These are phyloP conservation scores for Hiodon alosoides DNA, from an alignment of 2,113 vertebrate species.

Conservation along the genomic window DNA sequence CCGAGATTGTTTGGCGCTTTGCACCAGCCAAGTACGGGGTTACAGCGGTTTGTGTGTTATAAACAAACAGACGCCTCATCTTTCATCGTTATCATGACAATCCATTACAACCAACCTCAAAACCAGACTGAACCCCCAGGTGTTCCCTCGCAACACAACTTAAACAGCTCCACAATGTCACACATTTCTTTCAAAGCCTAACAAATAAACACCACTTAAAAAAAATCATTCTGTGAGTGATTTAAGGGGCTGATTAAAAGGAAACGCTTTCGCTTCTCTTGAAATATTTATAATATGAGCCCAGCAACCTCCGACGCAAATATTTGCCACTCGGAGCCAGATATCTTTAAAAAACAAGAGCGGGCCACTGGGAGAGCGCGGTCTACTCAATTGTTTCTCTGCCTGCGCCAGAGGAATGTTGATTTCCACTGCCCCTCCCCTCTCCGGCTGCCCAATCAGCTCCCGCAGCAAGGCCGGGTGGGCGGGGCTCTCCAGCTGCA, in stretches of 20 bases:
- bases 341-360: slow-evolving; percentile 25
- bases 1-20: no score
- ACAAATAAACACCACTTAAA: slow-evolving; percentile 22
- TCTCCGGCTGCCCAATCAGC: neutral
- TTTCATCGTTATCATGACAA: no score
- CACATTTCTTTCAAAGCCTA: neutral
- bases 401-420: slow-evolving; percentile 23
- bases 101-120: no score
- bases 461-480: neutral
- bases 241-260: slow-evolving; percentile 30
- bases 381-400: slow-evolving; percentile 25
- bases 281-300: slow-evolving; percentile 32
- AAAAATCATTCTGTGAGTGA: slow-evolving; percentile 23
- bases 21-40: no score
- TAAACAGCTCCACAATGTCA: slow-evolving; percentile 30
- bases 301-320: slow-evolving; percentile 13
- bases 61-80: no score
- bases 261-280: slow-evolving; percentile 5
- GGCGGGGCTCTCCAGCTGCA: neutral
- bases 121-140: neutral
- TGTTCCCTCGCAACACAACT: slow-evolving; percentile 1
- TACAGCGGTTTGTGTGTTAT: no score
- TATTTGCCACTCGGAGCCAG: slow-evolving; percentile 16
- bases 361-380: slow-evolving; percentile 15
- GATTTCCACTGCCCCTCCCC: slow-evolving; percentile 8